phyloP scores from a whole-genome alignment of 2,888 invertebrate species.

The Drosophila kambysellisi region DNA sequence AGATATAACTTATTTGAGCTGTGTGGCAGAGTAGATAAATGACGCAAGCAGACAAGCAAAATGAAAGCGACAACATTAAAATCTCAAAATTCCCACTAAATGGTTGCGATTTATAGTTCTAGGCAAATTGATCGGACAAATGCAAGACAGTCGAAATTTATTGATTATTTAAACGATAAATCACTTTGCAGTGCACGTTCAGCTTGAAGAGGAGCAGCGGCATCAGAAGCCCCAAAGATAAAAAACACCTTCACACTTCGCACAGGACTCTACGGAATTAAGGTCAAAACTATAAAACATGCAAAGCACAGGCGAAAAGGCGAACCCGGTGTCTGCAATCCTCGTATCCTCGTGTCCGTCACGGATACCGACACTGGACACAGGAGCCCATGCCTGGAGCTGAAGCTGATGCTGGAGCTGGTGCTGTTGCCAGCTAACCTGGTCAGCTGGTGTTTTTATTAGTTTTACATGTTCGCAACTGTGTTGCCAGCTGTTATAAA shows the following conservation, averaged over 20 bases:
- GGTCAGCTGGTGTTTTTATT: conserved; percentile 56
- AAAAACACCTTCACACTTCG: conserved; percentile 71
- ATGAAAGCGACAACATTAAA: not conserved
- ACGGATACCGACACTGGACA: not conserved
- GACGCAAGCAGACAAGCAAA: not conserved
- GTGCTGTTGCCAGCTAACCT: conserved; percentile 29
- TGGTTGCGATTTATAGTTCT: not conserved
- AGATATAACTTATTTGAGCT: not conserved
- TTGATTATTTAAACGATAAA: conserved; percentile 2
- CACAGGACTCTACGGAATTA: conserved; percentile 62
- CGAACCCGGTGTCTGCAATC: conserved; percentile 22
- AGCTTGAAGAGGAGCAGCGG: not conserved
- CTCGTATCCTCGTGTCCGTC: conserved; percentile 4
- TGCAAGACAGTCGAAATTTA: not conserved
- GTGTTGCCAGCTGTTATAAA: conserved; percentile 12
- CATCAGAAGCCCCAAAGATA: not conserved
- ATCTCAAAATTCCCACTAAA: not conserved
- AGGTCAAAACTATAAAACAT: conserved; percentile 77
- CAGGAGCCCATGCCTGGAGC: not conserved
- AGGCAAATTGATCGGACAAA: not conserved
- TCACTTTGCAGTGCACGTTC: not conserved
- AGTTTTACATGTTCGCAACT: conserved; percentile 54
- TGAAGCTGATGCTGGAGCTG: not conserved
- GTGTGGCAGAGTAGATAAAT: not conserved
- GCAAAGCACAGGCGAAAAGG: conserved; percentile 57